Conservation (phyloP, 1,140 invertebrate species). For the Eciton burchellii region DNA sequence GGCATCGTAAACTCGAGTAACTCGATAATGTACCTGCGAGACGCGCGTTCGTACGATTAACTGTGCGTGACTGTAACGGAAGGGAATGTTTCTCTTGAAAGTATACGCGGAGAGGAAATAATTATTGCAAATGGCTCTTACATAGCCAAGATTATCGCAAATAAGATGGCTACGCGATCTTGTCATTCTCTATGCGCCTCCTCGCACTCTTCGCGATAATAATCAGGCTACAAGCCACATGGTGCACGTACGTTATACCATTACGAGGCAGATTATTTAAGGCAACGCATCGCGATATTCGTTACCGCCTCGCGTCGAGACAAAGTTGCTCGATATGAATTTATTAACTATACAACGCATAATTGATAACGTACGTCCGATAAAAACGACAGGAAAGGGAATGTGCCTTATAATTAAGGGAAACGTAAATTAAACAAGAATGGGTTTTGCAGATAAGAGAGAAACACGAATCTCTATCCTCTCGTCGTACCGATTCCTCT, state of each 20-base stretch:
- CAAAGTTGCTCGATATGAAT: not conserved
- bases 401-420: too few relatives aligned
- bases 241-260: not conserved
- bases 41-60: not conserved
- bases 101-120: not conserved
- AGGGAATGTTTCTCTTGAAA: not conserved
- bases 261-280: not conserved
- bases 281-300: not conserved
- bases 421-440: too few relatives aligned
- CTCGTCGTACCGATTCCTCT: not conserved
- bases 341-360: not conserved
- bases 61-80: not conserved
- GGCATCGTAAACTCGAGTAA: not conserved
- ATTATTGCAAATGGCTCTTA: slow-evolving; percentile 33
- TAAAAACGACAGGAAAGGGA: too few relatives aligned
- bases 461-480: not conserved
- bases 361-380: too few relatives aligned
- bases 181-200: slow-evolving; percentile 24
- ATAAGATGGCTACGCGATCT: slow-evolving; percentile 40
- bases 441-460: not conserved
- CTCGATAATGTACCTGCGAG: not conserved
- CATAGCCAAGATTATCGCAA: slow-evolving; percentile 17
- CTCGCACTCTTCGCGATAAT: slow-evolving; percentile 20
- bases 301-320: not conserved
- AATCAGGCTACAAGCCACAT: slow-evolving; percentile 3